Conservation (phyloP, 37 sponge, comb jelly and placozoan species). For the Aphrocallistes beatrix region DNA sequence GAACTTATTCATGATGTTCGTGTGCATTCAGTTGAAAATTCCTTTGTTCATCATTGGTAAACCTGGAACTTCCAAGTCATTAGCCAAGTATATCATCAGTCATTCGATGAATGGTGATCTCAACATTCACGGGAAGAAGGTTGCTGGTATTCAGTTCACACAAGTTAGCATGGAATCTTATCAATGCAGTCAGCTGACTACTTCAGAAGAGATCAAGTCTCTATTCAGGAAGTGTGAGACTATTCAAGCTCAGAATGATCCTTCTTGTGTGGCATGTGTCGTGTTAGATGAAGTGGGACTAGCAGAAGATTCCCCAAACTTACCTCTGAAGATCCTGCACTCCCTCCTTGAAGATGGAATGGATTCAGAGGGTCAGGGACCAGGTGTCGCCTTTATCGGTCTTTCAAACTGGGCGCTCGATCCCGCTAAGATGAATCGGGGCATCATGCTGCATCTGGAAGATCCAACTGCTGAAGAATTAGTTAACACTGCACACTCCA, state of each 20-base stretch:
- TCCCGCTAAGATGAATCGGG: slow-evolving; percentile 44
- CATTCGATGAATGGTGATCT: slow-evolving; percentile 24
- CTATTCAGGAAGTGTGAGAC: neutral
- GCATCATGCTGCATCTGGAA: slow-evolving; percentile 22
- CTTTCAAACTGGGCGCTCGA: slow-evolving; percentile 41
- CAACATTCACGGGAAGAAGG: slow-evolving; percentile 44
- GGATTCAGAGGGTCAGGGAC: neutral
- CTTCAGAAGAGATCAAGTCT: neutral
- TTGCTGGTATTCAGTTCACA: neutral
- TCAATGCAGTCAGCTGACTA: slow-evolving; percentile 25
- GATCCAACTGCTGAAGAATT: neutral
- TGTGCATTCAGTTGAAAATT: slow-evolving; percentile 38
- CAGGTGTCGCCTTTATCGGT: slow-evolving; percentile 24
- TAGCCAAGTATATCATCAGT: neutral
- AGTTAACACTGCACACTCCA: neutral
- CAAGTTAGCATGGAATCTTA: slow-evolving; percentile 27
- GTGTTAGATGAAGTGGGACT: slow-evolving; percentile 32
- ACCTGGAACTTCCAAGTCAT: slow-evolving; percentile 38
- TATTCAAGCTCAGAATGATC: neutral
- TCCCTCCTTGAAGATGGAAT: slow-evolving; percentile 26
- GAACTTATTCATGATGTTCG: slow-evolving; percentile 45
- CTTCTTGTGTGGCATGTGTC: slow-evolving; percentile 18
- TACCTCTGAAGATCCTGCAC: slow-evolving; percentile 37
- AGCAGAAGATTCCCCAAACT: slow-evolving; percentile 32
- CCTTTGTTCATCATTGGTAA: slow-evolving; percentile 41